phyloP scores from a whole-genome alignment of 2,888 invertebrate genomes.

The Icerya purchasi region DNA sequence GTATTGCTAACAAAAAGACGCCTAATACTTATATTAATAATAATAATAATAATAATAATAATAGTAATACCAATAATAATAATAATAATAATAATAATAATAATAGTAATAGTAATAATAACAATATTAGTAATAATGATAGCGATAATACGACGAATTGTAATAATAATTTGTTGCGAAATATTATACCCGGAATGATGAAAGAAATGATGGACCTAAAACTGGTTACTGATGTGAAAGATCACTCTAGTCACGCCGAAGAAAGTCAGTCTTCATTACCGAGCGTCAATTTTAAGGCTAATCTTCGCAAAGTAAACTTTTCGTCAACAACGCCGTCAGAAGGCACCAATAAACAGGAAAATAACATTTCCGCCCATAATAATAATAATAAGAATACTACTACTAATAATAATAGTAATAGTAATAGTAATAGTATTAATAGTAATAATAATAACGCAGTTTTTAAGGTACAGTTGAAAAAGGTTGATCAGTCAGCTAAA shows the following conservation, averaged over 20 bases:
- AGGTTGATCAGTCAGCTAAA: slow-evolving; percentile 38
- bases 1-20: slow-evolving; percentile 22
- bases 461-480: slow-evolving; percentile 35
- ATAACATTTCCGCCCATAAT: too few species aligned
- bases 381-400: not conserved
- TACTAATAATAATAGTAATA: slow-evolving; percentile 2
- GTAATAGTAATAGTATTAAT: not conserved
- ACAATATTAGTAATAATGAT: slow-evolving; percentile 3
- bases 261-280: slow-evolving; percentile 23
- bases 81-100: slow-evolving; percentile 22
- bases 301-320: slow-evolving; percentile 27
- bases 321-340: slow-evolving; percentile 2
- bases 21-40: not conserved
- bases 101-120: slow-evolving; percentile 14
- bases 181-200: slow-evolving; percentile 33
- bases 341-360: not conserved
- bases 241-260: slow-evolving; percentile 40
- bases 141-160: slow-evolving; percentile 14
- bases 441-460: slow-evolving; percentile 5
- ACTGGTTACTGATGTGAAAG: slow-evolving; percentile 63
- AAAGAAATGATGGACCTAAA: slow-evolving; percentile 66
- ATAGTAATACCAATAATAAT: not conserved
- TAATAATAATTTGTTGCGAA: slow-evolving; percentile 21
- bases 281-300: slow-evolving; percentile 29
- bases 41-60: not conserved